Evolutionary conservation across 2,888 invertebrate genomes (phyloP), one percentile per base, ranked within the genome.

Genomic region (Ramazzottius varieornatus): DNA sequence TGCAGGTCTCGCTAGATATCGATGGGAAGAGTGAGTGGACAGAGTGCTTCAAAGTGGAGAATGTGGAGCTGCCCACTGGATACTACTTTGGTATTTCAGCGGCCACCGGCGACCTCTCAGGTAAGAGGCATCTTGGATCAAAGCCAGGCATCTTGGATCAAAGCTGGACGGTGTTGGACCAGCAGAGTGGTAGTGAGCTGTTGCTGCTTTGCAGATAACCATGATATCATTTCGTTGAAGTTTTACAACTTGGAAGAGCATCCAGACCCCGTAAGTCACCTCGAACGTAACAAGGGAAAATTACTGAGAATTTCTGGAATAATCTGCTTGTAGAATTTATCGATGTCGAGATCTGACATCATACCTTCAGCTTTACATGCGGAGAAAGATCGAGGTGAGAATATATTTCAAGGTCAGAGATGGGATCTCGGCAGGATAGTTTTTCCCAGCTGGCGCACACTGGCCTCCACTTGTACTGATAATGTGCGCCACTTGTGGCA

Each of bases 171-270:
- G n/a, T n/a, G n/a, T n/a, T n/a, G n/a, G n/a, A n/a, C n/a, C n/a
- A n/a, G n/a, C n/a, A n/a, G n/a, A n/a, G n/a, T n/a, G n/a, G n/a
- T n/a, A n/a, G n/a, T n/a, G n/a, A n/a, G n/a, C n/a, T n/a, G n/a
- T n/a, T n/a, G n/a, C n/a, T n/a, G n/a, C n/a, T n/a, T n/a, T n/a
- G 85, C 87, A 68, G 98, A 98, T 80, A 91, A 88, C 76, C 98
- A 98, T 76, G 96, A 98, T 76, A 82, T 98, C 68, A 81, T 90
- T 68, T 85, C 90, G 1, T 81, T 98, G 68, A 87, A 90, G 78
- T 82, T 93, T 73, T 96, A 86, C 73, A 92, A 96, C 75, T 80
- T 96, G 67, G 92, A 93, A 73, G 77, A 84, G 65, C 81, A 86
- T 65, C 63, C 66, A 64, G 82, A 83, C 68, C 83, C 81, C 73